A percentile compares a stretch with the other conserved stretches of the same genome.
Evolutionary conservation across 1,140 invertebrate species (phyloP).

Genomic region (Watersipora subatra): DNA sequence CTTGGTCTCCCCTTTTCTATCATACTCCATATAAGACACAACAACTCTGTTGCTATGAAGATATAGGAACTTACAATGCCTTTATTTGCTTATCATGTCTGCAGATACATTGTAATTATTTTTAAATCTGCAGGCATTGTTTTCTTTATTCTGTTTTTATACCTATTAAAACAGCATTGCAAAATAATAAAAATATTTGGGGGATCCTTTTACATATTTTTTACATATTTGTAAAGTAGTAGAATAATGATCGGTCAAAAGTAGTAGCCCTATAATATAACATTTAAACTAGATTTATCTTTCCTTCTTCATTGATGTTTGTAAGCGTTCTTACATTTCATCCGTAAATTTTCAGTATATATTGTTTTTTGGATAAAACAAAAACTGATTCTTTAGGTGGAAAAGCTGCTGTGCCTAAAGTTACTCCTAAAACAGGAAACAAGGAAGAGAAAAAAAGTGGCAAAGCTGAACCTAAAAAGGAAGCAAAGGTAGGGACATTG

Average conservation of each 20-base stretch:
- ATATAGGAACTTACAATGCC: too few relatives aligned
- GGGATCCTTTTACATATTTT: not conserved
- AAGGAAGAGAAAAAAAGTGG: conserved; percentile 1
- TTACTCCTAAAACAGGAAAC: not conserved
- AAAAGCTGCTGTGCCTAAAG: not conserved
- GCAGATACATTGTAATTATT: too few relatives aligned
- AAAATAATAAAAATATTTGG: too few relatives aligned
- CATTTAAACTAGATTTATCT: conserved; percentile 2
- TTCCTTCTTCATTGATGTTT: too few relatives aligned
- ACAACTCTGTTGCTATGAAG: too few relatives aligned
- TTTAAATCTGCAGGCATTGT: too few relatives aligned
- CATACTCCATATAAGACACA: too few relatives aligned
- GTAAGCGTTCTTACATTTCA: conserved; percentile 4
- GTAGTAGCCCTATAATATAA: not conserved
- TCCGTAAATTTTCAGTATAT: not conserved
- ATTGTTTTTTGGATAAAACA: not conserved
- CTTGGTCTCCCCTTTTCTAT: too few relatives aligned
- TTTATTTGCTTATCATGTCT: too few relatives aligned
- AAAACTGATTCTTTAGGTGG: not conserved
- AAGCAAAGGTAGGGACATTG: conserved; percentile 1
- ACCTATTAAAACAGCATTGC: too few relatives aligned
- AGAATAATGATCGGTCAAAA: not conserved
- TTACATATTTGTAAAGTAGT: not conserved
- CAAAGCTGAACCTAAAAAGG: not conserved
- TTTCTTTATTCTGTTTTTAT: too few relatives aligned